A percentile compares a stretch with the other conserved stretches of the same genome.
phyloP scores from a whole-genome alignment of 1,140 invertebrate species.

The Ceratosolen fusciceps region DNA sequence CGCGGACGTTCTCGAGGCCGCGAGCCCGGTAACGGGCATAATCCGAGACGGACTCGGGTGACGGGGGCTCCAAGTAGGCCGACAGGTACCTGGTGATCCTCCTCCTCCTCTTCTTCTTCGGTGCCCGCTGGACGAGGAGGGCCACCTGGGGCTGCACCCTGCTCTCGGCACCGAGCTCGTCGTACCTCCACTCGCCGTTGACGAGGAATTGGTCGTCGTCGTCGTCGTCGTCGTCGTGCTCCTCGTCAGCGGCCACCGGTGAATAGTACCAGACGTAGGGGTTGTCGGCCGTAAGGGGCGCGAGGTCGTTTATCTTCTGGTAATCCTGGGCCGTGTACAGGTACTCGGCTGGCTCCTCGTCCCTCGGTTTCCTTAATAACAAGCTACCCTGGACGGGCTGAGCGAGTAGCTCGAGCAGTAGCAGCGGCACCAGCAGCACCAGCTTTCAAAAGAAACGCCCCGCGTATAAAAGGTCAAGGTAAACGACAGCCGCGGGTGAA shows the following conservation, averaged over 20 bases:
- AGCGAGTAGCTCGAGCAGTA: slow-evolving; percentile 12
- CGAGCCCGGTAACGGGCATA: background rate
- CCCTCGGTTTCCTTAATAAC: background rate
- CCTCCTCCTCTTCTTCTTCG: background rate
- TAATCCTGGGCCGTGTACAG: background rate
- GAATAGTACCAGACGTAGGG: slow-evolving; percentile 3
- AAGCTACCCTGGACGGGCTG: slow-evolving; percentile 6
- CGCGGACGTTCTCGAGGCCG: background rate
- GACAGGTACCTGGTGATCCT: background rate
- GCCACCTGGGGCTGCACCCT: background rate
- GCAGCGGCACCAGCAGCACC: no score
- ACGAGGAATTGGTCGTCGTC: background rate
- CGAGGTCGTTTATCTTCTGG: background rate
- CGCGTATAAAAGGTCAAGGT: background rate
- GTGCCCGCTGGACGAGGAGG: background rate
- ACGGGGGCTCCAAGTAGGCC: slow-evolving; percentile 17
- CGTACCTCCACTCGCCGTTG: background rate
- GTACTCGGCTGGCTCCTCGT: background rate
- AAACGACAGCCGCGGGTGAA: background rate
- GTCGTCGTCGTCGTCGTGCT: background rate
- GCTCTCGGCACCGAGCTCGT: background rate
- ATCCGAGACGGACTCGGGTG: background rate
- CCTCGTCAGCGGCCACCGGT: background rate
- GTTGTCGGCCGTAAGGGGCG: background rate
- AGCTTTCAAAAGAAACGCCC: background rate